Evolutionary conservation across 2,113 vertebrate species (phyloP).

Genomic region (Aphelocoma coerulescens): DNA sequence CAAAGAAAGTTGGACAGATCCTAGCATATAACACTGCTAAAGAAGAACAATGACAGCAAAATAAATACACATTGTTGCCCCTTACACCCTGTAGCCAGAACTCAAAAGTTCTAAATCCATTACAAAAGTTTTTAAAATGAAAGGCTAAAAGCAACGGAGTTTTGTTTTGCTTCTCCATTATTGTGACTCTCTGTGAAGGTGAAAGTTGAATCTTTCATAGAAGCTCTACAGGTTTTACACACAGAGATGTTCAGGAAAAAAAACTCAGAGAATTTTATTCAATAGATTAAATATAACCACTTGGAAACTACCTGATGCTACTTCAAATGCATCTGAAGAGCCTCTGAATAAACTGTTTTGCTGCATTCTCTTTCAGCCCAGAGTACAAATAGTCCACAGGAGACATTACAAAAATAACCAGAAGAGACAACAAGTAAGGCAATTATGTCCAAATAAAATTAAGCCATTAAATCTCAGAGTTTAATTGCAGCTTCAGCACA

Average conservation of each 20-base stretch:
- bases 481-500: not conserved
- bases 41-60: not conserved
- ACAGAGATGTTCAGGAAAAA: not conserved
- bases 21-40: not conserved
- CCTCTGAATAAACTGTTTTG: not conserved
- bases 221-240: not conserved
- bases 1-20: not conserved
- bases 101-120: not conserved
- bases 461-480: not conserved
- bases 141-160: not conserved
- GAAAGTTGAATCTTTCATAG: not conserved
- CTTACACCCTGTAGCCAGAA: not conserved
- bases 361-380: not conserved
- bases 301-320: not conserved
- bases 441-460: conserved; percentile 13
- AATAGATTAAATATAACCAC: not conserved
- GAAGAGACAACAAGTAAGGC: not conserved
- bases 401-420: not conserved
- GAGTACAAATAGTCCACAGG: not conserved
- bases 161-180: not conserved
- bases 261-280: not conserved
- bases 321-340: not conserved
- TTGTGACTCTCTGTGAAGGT: not conserved
- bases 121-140: not conserved
- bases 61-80: not conserved